phyloP scores from a whole-genome alignment of 2,888 invertebrate species.

The Aphelenchoides bicaudatus region DNA sequence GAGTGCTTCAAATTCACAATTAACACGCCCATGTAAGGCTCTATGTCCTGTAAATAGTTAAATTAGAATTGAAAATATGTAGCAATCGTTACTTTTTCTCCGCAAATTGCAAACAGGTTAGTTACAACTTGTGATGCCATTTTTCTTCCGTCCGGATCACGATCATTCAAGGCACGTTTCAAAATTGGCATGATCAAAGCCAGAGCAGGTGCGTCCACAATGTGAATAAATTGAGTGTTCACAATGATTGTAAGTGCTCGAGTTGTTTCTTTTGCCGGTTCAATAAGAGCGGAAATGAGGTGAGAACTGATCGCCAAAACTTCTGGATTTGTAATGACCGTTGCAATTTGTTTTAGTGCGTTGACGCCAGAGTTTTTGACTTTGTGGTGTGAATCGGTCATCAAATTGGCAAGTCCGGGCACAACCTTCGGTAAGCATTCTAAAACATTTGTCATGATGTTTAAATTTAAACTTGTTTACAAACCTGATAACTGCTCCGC shows the following conservation, averaged over 20 bases:
- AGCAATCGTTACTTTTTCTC: slow-evolving; percentile 75
- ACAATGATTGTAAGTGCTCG: slow-evolving; percentile 77
- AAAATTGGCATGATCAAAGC: slow-evolving; percentile 99
- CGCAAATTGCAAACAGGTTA: slow-evolving; percentile 97
- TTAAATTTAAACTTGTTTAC: no score
- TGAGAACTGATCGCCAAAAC: slow-evolving; percentile 28
- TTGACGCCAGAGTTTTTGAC: slow-evolving; percentile 69
- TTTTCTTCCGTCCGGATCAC: slow-evolving; percentile 94
- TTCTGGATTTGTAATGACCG: slow-evolving; percentile 69
- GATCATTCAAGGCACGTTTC: slow-evolving; percentile 91
- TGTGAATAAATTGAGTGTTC: slow-evolving; percentile 83
- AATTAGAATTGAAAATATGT: slow-evolving; percentile 4
- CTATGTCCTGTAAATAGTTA: slow-evolving; percentile 70
- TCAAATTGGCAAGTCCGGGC: slow-evolving; percentile 89
- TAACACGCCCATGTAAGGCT: slow-evolving; percentile 89
- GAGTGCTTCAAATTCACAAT: slow-evolving; percentile 94
- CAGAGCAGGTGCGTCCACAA: slow-evolving; percentile 95
- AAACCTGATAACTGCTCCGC: slow-evolving; percentile 95
- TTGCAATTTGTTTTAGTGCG: slow-evolving; percentile 90
- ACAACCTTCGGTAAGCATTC: slow-evolving; percentile 96
- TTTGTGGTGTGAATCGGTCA: slow-evolving; percentile 84
- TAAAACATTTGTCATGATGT: no score
- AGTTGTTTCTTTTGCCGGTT: slow-evolving; percentile 86
- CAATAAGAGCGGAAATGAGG: slow-evolving; percentile 41
- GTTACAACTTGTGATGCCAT: slow-evolving; percentile 99